These are phyloP conservation scores for Drosophila guanche DNA, from an alignment of 1,140 invertebrate species.

Conservation along the genomic window DNA sequence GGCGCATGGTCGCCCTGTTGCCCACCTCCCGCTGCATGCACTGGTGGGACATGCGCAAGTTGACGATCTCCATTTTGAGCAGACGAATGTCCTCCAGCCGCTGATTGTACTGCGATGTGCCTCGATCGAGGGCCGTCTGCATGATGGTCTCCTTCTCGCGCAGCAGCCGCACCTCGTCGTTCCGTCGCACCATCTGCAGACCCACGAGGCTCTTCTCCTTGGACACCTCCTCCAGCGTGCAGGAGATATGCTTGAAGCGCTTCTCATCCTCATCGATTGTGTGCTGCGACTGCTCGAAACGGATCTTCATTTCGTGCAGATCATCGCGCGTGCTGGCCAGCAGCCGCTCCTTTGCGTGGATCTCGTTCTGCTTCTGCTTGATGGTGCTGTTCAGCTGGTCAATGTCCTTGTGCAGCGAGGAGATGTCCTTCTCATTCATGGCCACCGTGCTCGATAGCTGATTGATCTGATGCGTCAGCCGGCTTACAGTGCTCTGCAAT, in stretches of 20 bases:
- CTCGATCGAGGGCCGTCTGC: constrained; percentile 87
- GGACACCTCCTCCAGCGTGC: constrained; percentile 86
- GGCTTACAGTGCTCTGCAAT: constrained; percentile 85
- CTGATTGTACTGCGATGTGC: constrained; percentile 87
- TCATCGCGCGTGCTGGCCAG: constrained; percentile 84
- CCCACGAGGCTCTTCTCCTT: constrained; percentile 89
- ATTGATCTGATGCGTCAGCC: constrained; percentile 54
- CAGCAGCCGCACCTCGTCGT: constrained; percentile 88
- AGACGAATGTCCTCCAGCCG: constrained; percentile 90
- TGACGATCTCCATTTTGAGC: constrained; percentile 89
- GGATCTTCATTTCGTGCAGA: constrained; percentile 84
- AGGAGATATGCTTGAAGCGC: constrained; percentile 85
- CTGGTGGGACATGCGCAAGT: constrained; percentile 86
- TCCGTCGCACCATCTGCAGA: constrained; percentile 88
- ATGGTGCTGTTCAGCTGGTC: constrained; percentile 88
- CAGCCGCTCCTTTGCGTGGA: constrained; percentile 78
- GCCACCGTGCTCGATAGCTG: constrained; percentile 45
- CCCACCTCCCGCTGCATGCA: constrained; percentile 86
- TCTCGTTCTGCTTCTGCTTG: constrained; percentile 85
- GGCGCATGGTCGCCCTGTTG: constrained; percentile 86
- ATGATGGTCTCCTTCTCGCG: constrained; percentile 89
- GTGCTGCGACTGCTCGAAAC: constrained; percentile 84
- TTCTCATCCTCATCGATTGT: constrained; percentile 84
- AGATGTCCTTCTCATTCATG: constrained; percentile 47
- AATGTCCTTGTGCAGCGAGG: constrained; percentile 72